Evolutionary conservation across 2,888 invertebrate species (phyloP), one percentile per base, ranked within the genome.

Genomic region (Brachyptera risi): DNA sequence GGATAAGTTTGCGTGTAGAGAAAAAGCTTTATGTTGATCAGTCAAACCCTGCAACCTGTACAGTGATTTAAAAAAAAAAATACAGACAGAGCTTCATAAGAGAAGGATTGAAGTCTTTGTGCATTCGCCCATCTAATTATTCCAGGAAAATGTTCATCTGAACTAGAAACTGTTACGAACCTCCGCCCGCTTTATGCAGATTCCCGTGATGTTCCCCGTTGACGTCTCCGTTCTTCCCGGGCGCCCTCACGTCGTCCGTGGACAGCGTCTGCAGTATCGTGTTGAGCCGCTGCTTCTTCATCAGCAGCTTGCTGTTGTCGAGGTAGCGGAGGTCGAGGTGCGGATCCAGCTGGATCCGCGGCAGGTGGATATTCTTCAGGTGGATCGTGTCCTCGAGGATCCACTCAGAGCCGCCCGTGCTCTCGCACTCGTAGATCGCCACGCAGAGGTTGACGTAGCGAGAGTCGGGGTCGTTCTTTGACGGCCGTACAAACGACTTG

Each of bases 381-480:
- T 96, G 93, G 68, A 98, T 96, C 0, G 93, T 94, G 69, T 98
- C 97, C 73, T 98, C 97, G 11, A 96, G 78, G 47, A 96, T 82
- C 97, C 97, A 98, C 68, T 83, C 81, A 11, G 81, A 80, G 9
- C 83, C 97, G 54, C 96, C 99, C 4, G 96, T 96, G 67, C 97
- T 97, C 78, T 99, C 99, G 74, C 99, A 99, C 75, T 99, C 99
- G 77, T 96, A 98, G 66, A 99, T 96, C 47, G 96, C 94, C 5
- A 99, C 95, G 75, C 91, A 90, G 1, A 94, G 79, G 74, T 94
- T 93, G 23, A 94, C 92, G 73, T 89, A 94, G 59, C 93, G 82
- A 1, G 90, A 90, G 64, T 88, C 86, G 0, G 86, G 86, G 73
- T 88, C 86, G 66, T 80, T 83, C 69, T 85, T 85, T 50, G 88